phyloP scores from a whole-genome alignment of 2,113 vertebrate genomes.

The Xenopus tropicalis region UCB_Xtro_10.0 CM004443.2:1960001-1960500 shows the following conservation, averaged over 20 bases:
- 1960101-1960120: too few relatives aligned
- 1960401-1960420: neutral
- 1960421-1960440: neutral
- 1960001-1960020: too few relatives aligned
- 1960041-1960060: too few relatives aligned
- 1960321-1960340: neutral
- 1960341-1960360: neutral
- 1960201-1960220: neutral
- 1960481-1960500: too few relatives aligned
- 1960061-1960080: too few relatives aligned
- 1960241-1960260: neutral
- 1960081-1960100: too few relatives aligned
- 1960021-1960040: too few relatives aligned
- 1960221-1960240: neutral
- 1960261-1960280: neutral
- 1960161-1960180: neutral
- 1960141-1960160: too few relatives aligned
- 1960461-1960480: neutral
- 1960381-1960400: neutral
- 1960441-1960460: neutral
- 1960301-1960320: neutral
- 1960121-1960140: too few relatives aligned
- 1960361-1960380: neutral
- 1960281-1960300: neutral
- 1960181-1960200: neutral